Evolutionary conservation across 2,888 invertebrate species (phyloP), one percentile per base, ranked within the genome.

Genomic region (Synergus japonicus): DNA sequence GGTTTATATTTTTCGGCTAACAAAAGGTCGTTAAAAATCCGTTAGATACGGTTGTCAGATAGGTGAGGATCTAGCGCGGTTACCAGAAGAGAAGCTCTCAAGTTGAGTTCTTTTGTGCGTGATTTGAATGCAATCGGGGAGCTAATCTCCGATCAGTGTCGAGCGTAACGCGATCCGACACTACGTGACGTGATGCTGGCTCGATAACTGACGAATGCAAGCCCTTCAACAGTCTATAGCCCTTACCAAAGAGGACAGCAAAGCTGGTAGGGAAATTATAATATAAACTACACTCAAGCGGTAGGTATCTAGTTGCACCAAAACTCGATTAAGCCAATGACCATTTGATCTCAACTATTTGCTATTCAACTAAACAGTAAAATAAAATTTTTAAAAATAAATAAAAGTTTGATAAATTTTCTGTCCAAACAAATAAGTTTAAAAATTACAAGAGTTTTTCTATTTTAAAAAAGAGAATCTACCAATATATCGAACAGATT

Each of bases 91-190:
- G 84, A 83, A 85, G 83, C 84, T 85, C 86, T 85, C 88, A 83
- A 86, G 85, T 84, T 88, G 88, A 89, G 89, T 88, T 88, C 89
- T 82, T 91, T 91, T 91, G 91, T 91, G 90, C 90, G 90, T 90
- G 90, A 91, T 91, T 90, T 90, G 91, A 91, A 91, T 91, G 91
- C 90, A 89, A 91, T 91, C 90, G 88, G 88, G 84, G 89, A 86
- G 89, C 91, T 91, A 91, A 91, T 91, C 91, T 91, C 89, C 88
- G 91, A 91, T 91, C 91, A 91, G 89, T 91, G 91, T 91, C 91
- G 90, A 90, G 90, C 90, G 91, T 90, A 91, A 91, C 90, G 89
- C 90, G 89, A 91, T 91, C 90, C 90, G 90, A 91, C 91, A 87
- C 88, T 88, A 90, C 90, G 90, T 89, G 89, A 89, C 87, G 89